Evolutionary conservation across 2,113 vertebrate species (phyloP).

Genomic region (Melospiza melodia): DNA sequence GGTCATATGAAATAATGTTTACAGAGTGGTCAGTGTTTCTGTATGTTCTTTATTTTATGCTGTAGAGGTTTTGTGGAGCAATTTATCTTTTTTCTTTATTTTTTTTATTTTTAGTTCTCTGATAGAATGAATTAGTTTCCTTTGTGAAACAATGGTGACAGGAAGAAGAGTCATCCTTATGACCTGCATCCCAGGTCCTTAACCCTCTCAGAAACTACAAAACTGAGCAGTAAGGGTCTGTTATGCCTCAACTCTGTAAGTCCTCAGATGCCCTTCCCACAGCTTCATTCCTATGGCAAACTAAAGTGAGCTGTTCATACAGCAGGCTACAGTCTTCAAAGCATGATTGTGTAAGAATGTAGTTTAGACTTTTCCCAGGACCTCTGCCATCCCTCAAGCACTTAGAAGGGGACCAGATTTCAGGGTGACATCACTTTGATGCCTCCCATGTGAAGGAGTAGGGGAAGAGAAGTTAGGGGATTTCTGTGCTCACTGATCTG

Average conservation of each 20-base stretch:
- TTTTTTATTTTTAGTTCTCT: neutral
- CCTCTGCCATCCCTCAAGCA: neutral
- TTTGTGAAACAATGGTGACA: neutral
- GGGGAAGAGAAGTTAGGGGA: neutral
- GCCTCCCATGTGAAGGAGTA: neutral
- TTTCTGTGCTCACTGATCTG: neutral
- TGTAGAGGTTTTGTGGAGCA: neutral
- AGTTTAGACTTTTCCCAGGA: neutral
- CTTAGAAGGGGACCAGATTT: neutral
- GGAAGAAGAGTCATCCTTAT: neutral
- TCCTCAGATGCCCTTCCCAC: neutral
- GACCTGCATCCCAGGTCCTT: neutral
- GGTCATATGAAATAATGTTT: neutral
- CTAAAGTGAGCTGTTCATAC: neutral
- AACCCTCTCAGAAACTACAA: neutral
- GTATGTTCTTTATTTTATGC: neutral
- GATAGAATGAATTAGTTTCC: rapidly evolving
- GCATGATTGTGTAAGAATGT: neutral
- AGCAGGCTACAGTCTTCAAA: neutral
- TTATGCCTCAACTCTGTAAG: rapidly evolving
- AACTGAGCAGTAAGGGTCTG: neutral
- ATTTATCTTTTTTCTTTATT: rapidly evolving
- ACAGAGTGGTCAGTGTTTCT: neutral
- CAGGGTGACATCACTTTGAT: neutral
- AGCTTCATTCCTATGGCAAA: neutral